Conservation (phyloP, 2,113 vertebrate genomes). For the Machaerirhynchus nigripectus region DNA sequence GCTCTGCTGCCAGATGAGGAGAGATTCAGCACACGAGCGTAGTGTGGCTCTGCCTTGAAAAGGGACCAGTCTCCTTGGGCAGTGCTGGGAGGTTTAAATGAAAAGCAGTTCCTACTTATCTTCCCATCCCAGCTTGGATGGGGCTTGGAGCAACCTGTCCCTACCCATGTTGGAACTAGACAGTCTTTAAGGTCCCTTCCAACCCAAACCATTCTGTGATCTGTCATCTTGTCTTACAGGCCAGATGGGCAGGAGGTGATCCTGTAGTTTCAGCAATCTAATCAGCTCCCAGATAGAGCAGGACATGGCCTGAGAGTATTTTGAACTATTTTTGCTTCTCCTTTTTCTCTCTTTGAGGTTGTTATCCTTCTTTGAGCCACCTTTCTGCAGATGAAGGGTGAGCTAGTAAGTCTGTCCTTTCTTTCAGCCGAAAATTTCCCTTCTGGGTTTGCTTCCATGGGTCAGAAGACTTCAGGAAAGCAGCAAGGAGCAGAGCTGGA, state of each 20-base stretch:
- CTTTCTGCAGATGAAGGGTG: accelerated
- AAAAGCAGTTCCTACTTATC: neutral
- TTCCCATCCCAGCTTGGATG: neutral
- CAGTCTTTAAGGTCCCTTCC: neutral
- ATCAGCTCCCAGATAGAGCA: neutral
- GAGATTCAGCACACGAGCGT: neutral
- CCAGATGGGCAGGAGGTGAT: neutral
- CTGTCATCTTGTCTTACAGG: accelerated
- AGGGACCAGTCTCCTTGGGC: neutral
- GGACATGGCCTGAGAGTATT: neutral
- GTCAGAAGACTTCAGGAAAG: neutral
- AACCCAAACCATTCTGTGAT: neutral
- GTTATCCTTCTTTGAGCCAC: neutral
- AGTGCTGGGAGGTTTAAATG: neutral
- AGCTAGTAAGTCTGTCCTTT: neutral
- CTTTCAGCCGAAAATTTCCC: neutral
- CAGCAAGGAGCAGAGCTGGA: neutral
- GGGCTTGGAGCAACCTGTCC: neutral
- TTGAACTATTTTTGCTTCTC: neutral
- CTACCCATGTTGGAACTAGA: neutral
- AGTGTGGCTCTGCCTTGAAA: neutral
- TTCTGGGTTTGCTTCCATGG: neutral
- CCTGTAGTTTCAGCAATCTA: neutral
- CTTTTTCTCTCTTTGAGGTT: neutral
- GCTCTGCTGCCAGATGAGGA: neutral